Evolutionary conservation across 2,888 invertebrate species (phyloP), one percentile per base, ranked within the genome.

Genomic region (Disparrhopalites patrizii): DNA sequence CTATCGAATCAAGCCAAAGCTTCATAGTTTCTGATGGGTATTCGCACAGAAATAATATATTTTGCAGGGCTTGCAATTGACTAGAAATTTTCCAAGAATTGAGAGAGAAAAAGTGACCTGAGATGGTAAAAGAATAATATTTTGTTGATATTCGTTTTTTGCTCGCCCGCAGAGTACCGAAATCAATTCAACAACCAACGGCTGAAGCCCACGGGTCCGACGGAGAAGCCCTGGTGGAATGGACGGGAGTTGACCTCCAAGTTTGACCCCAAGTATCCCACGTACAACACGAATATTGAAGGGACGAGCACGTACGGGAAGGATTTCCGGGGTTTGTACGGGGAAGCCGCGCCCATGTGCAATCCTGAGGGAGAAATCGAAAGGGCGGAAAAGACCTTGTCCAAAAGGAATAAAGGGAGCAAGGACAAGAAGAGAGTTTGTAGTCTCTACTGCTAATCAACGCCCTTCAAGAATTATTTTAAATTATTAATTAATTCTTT

Each of bases 361-460:
- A 31, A 40, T 31, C 63, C 63, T 1, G 63, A 63, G 56, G 63
- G 63, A 20, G 63, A 63, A 38, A 63, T 63, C 27, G 63, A 63
- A 25, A 38, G 56, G 18, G 55, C 63, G 43, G 43, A 43, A 15
- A 43, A 43, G 43, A 43, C 5, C 20, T n/a, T 43, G 43, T 10
- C 8, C 8, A 43, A 43, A 20, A 43, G 20, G n/a, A 43, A 43
- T 5, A 15, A 43, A 4, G n/a, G 20, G 43, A 43, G n/a, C n/a
- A n/a, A n/a, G n/a, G n/a, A n/a, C n/a, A n/a, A n/a, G n/a, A n/a
- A n/a, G n/a, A n/a, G n/a, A n/a, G n/a, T n/a, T n/a, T n/a, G n/a
- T n/a, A n/a, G n/a, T n/a, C n/a, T n/a, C n/a, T n/a, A n/a, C n/a
- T n/a, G n/a, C n/a, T n/a, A n/a, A n/a, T n/a, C n/a, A n/a, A n/a